phyloP scores from a whole-genome alignment of 1,140 invertebrate species.

The Aradophagus sp. region DNA sequence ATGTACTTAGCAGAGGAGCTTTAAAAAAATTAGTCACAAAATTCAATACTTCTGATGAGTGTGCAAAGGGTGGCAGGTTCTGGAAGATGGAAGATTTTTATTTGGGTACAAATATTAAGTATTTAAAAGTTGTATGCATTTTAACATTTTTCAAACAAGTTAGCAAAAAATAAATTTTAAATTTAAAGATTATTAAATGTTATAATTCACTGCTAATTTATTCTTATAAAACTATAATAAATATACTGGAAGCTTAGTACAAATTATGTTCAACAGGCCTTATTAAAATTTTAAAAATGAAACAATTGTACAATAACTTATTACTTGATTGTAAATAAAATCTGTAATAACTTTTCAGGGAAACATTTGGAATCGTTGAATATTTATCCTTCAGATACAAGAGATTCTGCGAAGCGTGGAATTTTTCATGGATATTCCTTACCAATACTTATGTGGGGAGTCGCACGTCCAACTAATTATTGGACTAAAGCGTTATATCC shows the following conservation, averaged over 20 bases:
- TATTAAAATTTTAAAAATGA: no score
- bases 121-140: no score
- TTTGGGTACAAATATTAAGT: conserved; percentile 74
- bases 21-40: conserved; percentile 64
- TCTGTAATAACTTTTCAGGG: no score
- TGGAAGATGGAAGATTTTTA: conserved; percentile 78
- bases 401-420: conserved; percentile 70
- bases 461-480: conserved; percentile 69
- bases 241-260: no score
- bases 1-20: conserved; percentile 72
- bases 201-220: no score
- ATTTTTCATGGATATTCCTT: conserved; percentile 76
- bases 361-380: conserved; percentile 72
- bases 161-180: no score
- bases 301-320: no score
- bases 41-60: conserved; percentile 71
- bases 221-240: no score
- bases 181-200: no score
- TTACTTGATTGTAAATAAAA: no score
- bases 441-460: conserved; percentile 72
- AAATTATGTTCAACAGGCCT: no score
- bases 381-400: conserved; percentile 74
- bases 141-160: not conserved
- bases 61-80: conserved; percentile 71
- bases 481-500: conserved; percentile 74